These are phyloP conservation scores for Petrocephalus microphthalmus DNA, from an alignment of 2,113 vertebrate species.

Conservation along the genomic window DNA sequence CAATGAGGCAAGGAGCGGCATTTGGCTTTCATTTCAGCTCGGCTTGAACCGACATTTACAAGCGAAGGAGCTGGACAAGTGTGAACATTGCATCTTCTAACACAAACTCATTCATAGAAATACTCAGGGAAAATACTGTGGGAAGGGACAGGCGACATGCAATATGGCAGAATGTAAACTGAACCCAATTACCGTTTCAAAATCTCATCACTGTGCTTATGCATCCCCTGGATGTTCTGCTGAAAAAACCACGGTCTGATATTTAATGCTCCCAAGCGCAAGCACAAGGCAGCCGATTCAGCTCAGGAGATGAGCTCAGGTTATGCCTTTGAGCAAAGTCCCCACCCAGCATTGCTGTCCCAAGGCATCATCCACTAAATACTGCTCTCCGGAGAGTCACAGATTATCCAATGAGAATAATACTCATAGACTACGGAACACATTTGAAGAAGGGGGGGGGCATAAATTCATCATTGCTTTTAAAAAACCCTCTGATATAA, in stretches of 20 bases:
- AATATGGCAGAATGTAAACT: not conserved
- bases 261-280: not conserved
- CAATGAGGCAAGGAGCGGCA: not conserved
- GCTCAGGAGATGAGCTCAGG: not conserved
- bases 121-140: too few relatives aligned
- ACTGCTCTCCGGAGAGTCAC: too few relatives aligned
- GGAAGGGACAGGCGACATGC: not conserved
- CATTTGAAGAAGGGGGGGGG: not conserved
- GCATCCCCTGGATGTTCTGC: not conserved
- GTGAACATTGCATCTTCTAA: not conserved
- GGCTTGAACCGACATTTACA: not conserved
- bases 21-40: not conserved
- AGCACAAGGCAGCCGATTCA: not conserved
- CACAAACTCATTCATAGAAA: too few relatives aligned
- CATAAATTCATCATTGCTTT: not conserved
- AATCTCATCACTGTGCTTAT: not conserved
- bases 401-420: not conserved
- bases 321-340: not conserved
- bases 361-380: too few relatives aligned
- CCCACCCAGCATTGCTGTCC: too few relatives aligned
- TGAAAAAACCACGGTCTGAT: not conserved
- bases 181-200: not conserved
- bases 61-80: not conserved
- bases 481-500: not conserved
- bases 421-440: not conserved